A percentile compares a stretch with the other conserved stretches of the same genome.
Conservation (phyloP, 2,797 vertebrate species). For the Sebastes kiyomatsui region DNA sequence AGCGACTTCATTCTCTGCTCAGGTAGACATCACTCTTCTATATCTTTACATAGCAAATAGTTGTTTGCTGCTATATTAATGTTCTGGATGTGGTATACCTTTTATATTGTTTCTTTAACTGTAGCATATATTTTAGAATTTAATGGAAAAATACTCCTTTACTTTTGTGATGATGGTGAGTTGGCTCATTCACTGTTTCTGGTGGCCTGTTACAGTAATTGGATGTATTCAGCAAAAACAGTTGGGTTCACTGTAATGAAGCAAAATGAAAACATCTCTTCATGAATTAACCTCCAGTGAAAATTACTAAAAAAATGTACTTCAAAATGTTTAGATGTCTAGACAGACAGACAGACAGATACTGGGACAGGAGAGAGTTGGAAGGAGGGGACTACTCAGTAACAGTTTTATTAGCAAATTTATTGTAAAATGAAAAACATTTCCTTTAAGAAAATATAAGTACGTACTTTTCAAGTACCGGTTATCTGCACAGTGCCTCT, state of each 20-base stretch:
- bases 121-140: neutral
- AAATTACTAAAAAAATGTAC: no score
- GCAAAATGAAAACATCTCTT: neutral
- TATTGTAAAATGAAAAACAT: constrained; percentile 24
- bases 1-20: no score
- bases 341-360: neutral
- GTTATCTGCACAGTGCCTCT: neutral
- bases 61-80: no score
- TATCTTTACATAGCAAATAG: no score
- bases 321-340: no score
- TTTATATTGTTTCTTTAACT: neutral
- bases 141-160: neutral
- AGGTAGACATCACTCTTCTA: no score
- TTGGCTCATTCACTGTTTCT: neutral
- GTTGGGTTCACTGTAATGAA: neutral
- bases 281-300: neutral
- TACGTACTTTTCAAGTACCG: constrained; percentile 13
- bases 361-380: neutral
- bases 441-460: constrained; percentile 4
- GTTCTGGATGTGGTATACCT: no score
- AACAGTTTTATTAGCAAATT: neutral
- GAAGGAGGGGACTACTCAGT: neutral
- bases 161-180: neutral
- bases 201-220: neutral
- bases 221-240: neutral